These are phyloP conservation scores for Nicator chloris DNA, from an alignment of 2,113 vertebrate genomes.

Conservation along the genomic window DNA sequence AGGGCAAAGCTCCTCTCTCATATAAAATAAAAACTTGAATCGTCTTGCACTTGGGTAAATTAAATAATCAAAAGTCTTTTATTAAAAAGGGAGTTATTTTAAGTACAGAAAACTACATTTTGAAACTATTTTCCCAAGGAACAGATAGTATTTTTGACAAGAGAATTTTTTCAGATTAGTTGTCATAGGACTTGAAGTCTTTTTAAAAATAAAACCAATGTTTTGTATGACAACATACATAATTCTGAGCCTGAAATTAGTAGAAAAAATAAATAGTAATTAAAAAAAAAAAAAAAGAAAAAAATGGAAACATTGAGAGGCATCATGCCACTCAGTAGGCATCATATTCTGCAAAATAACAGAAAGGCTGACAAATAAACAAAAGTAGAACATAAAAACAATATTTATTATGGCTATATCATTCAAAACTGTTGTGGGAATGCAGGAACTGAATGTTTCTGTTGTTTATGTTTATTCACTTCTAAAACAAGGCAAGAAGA, in stretches of 20 bases:
- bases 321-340: not conserved
- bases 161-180: not conserved
- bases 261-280: not conserved
- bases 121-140: not conserved
- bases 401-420: not conserved
- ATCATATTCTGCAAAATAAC: not conserved
- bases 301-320: not conserved
- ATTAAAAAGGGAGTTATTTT: not conserved
- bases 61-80: not conserved
- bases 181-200: not conserved
- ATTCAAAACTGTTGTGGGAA: not conserved
- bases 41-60: not conserved
- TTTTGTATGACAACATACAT: not conserved
- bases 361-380: not conserved
- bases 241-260: not conserved
- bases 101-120: not conserved
- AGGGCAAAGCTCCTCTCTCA: not conserved
- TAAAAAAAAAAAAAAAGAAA: not conserved
- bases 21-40: not conserved
- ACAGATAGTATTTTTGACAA: not conserved
- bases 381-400: not conserved
- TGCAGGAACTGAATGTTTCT: not conserved
- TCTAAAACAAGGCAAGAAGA: not conserved
- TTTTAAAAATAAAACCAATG: not conserved
- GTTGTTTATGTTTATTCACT: not conserved